phyloP scores from a whole-genome alignment of 2,113 vertebrate species.

The Festucalex cinctus region DNA sequence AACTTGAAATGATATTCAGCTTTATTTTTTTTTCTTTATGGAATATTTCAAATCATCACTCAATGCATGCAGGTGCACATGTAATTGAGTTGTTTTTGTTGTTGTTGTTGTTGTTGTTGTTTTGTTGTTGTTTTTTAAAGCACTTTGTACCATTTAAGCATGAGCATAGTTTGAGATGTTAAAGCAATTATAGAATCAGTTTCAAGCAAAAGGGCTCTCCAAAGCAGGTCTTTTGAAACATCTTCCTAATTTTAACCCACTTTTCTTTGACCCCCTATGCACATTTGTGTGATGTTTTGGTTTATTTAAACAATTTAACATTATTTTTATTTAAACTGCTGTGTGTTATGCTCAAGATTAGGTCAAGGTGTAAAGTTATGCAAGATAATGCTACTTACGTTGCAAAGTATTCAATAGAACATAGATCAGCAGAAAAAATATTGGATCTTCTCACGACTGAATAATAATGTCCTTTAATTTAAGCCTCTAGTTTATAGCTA shows the following conservation, averaged over 20 bases:
- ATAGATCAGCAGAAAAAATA: neutral
- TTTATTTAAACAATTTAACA: neutral
- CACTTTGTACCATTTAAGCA: neutral
- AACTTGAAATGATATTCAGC: neutral
- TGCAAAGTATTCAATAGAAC: neutral
- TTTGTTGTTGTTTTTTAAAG: no score
- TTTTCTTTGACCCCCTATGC: neutral
- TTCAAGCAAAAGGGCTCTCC: neutral
- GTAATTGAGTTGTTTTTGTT: no score
- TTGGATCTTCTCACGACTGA: neutral
- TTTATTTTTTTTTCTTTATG: slow-evolving; percentile 1
- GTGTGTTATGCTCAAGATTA: neutral
- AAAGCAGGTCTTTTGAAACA: neutral
- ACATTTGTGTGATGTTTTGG: neutral
- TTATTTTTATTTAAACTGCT: neutral
- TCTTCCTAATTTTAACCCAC: neutral
- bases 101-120: no score
- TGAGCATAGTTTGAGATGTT: neutral
- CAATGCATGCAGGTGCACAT: neutral
- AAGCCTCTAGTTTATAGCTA: neutral
- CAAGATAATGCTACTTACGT: neutral
- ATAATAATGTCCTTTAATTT: neutral
- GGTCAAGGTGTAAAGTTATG: neutral
- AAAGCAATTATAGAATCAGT: neutral
- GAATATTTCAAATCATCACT: neutral